phyloP scores from a whole-genome alignment of 2,888 invertebrate genomes.

The Platerodrilus igneus region DNA sequence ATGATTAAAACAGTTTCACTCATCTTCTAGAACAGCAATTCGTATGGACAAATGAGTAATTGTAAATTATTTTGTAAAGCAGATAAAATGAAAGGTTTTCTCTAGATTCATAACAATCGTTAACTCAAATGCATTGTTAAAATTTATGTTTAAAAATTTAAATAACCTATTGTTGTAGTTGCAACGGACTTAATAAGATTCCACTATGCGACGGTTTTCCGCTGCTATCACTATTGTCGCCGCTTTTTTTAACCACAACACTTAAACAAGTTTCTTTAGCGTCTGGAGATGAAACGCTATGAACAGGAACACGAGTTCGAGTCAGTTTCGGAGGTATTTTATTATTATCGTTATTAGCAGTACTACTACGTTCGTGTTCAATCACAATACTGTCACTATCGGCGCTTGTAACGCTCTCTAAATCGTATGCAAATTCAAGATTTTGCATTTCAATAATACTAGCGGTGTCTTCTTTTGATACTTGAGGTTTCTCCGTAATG shows the following conservation, averaged over 20 bases:
- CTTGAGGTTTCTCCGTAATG: conserved; percentile 34
- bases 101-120: too few species aligned
- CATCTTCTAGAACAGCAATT: too few species aligned
- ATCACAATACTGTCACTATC: conserved; percentile 32
- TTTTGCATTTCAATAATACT: conserved; percentile 48
- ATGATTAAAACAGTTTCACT: too few species aligned
- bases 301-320: conserved; percentile 38
- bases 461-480: conserved; percentile 42
- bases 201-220: conserved; percentile 50
- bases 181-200: conserved; percentile 61
- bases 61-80: too few species aligned
- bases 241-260: conserved; percentile 42
- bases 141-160: too few species aligned
- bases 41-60: too few species aligned
- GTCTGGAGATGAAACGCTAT: conserved; percentile 22
- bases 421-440: conserved; percentile 42
- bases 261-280: conserved; percentile 41
- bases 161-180: conserved; percentile 51
- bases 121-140: too few species aligned
- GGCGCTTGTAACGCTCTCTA: conserved; percentile 43
- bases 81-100: too few species aligned
- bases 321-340: conserved; percentile 40
- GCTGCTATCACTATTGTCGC: conserved; percentile 26
- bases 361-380: conserved; percentile 17
- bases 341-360: too few species aligned